Evolutionary conservation across 2,113 vertebrate genomes (phyloP).

Genomic region (Bufo gargarizans): DNA sequence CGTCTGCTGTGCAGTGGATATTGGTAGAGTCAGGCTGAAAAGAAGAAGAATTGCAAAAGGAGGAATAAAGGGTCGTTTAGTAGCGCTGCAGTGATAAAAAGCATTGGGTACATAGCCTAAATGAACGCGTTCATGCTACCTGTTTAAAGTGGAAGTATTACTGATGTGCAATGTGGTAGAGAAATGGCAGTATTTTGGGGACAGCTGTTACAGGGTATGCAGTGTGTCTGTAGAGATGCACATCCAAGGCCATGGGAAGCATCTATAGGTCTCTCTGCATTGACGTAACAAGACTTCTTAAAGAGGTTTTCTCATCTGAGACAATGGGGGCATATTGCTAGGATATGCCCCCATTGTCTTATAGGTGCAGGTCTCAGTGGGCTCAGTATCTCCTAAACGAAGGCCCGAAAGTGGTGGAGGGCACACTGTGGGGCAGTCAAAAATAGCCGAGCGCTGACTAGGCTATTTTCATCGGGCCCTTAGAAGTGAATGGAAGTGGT

Average conservation of each 20-base stretch:
- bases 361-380: too few relatives aligned
- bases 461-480: too few relatives aligned
- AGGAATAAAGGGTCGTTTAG: not conserved
- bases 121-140: not conserved
- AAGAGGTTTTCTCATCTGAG: too few relatives aligned
- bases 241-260: not conserved
- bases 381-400: too few relatives aligned
- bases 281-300: not conserved
- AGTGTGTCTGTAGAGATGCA: not conserved
- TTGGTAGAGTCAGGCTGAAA: not conserved
- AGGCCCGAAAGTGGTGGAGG: too few relatives aligned
- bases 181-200: not conserved
- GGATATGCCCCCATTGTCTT: too few relatives aligned
- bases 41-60: not conserved
- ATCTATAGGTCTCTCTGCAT: too few relatives aligned
- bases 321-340: too few relatives aligned
- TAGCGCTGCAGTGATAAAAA: not conserved
- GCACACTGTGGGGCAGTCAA: too few relatives aligned
- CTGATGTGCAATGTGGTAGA: not conserved
- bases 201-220: not conserved
- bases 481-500: too few relatives aligned
- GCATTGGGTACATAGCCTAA: too few relatives aligned
- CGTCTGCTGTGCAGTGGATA: not conserved
- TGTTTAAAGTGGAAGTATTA: not conserved
- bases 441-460: too few relatives aligned